Base-by-base conservation (phyloP, 2,113 vertebrate species). In the Corydoras sp. region DNA sequence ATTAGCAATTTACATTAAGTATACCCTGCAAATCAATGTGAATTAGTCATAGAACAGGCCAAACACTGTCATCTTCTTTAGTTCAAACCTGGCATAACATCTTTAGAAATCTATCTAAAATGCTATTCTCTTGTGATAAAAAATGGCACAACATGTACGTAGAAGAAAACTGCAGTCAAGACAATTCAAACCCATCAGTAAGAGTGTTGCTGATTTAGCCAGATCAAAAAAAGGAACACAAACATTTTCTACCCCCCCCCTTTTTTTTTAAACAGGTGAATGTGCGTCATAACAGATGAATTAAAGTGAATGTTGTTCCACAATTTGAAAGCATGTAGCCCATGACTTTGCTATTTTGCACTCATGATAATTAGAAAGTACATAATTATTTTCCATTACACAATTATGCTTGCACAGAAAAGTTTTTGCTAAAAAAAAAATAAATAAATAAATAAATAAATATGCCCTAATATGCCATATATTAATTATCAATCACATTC, bases 161-260 rank as follows among this genome's bases (percentile, higher is more conserved):
- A 35, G 6, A 35, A 35, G 32, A 4, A 35, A 35, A 35, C 32
- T 35, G 32, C 3, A 35, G 32, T 35, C 32, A 35, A 35, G 32
- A 35, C 32, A 35, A 35, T 35, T 35, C 32, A 35, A 35, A 35
- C 32, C 32, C 6, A 53, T 65, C 50, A 35, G 11, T 73, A 18
- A 76, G 2, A 43, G 31, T 69, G 59, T 49, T 79, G 80, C 77
- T 77, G 76, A 76, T 61, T 78, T 76, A 83, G 76, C 79, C 80
- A 77, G 64, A 18, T 51, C 54, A 43, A 35, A 35, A 6, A 35
- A 35, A 35, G 32, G 32, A 35, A 35, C 6, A 35, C 32, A 35
- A 35, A 6, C 32, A 35, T 35, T 35, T 35, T 35, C 32, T 35
- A 4, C 6, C 6, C 6, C 6, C 32, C 32, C 32, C n/a, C n/a